phyloP scores from a whole-genome alignment of 1,140 invertebrate species.

The Arion vulgaris region DNA sequence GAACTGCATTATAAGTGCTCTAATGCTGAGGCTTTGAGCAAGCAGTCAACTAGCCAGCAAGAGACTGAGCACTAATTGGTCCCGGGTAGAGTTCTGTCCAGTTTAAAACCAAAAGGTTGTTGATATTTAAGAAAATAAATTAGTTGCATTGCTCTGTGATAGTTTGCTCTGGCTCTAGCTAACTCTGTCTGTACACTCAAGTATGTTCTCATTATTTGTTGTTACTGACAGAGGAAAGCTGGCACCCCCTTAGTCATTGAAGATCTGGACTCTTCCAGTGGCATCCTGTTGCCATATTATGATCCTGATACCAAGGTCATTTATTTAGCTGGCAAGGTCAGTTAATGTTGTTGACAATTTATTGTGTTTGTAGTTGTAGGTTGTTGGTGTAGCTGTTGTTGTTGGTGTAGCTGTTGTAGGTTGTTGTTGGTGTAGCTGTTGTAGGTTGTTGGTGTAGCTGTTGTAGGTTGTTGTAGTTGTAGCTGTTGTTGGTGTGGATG shows the following conservation, averaged over 20 bases:
- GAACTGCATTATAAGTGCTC: too few species aligned
- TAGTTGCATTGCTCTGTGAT: too few species aligned
- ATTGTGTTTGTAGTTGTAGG: background rate
- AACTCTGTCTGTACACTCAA: too few species aligned
- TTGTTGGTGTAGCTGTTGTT: background rate
- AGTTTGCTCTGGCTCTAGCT: too few species aligned
- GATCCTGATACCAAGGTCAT: constrained; percentile 94
- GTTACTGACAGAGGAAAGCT: constrained; percentile 81
- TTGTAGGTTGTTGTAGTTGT: background rate
- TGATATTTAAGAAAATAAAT: too few species aligned
- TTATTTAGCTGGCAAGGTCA: constrained; percentile 96
- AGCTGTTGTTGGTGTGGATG: constrained; percentile 6
- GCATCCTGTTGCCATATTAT: constrained; percentile 92
- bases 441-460: background rate
- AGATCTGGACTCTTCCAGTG: constrained; percentile 92
- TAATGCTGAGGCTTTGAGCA: too few species aligned
- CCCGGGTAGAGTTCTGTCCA: too few species aligned
- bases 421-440: background rate
- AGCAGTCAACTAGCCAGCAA: too few species aligned
- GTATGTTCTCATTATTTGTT: too few species aligned
- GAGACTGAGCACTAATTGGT: too few species aligned
- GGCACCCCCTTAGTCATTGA: constrained; percentile 83
- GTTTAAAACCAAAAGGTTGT: too few species aligned
- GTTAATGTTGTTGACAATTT: background rate
- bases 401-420: background rate